Percentiles rank a stretch among this genome's conserved stretches.
Evolutionary conservation across 1,140 invertebrate species (phyloP).

Genomic region (Coenobita brevimanus): DNA sequence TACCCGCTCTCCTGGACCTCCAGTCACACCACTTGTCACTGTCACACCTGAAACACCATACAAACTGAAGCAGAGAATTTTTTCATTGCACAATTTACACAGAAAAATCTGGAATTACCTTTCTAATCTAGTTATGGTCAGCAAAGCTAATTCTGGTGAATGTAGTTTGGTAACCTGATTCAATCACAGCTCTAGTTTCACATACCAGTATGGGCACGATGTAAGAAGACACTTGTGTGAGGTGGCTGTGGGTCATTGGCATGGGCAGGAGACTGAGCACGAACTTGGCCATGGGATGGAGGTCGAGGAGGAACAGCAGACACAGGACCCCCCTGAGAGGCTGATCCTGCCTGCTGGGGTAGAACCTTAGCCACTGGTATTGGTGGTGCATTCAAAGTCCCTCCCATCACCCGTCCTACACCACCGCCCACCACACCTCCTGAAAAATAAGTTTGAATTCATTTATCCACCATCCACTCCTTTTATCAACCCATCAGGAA

Average conservation of each 20-base stretch:
- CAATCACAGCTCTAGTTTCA: not conserved
- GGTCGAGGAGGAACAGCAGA: slow-evolving; percentile 14
- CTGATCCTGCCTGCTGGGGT: slow-evolving; percentile 44
- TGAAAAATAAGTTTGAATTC: too few species aligned
- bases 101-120: too few species aligned
- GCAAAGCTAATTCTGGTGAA: too few species aligned
- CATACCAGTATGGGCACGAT: slow-evolving; percentile 61
- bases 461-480: too few species aligned
- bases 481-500: too few species aligned
- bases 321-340: slow-evolving; percentile 47
- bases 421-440: slow-evolving; percentile 30
- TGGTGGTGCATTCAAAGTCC: not conserved
- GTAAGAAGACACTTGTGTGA: slow-evolving; percentile 60
- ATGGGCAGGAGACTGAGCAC: slow-evolving; percentile 43
- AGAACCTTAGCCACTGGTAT: slow-evolving; percentile 58
- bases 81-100: too few species aligned
- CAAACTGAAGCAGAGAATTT: not conserved
- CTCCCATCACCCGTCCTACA: slow-evolving; percentile 55
- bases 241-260: slow-evolving; percentile 30
- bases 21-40: slow-evolving; percentile 42
- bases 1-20: slow-evolving; percentile 40
- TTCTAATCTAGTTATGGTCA: too few species aligned
- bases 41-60: slow-evolving; percentile 10
- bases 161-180: not conserved
- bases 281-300: slow-evolving; percentile 41